Base-by-base conservation (phyloP, 2,797 vertebrate genomes). In the Lateolabrax maculatus region DNA sequence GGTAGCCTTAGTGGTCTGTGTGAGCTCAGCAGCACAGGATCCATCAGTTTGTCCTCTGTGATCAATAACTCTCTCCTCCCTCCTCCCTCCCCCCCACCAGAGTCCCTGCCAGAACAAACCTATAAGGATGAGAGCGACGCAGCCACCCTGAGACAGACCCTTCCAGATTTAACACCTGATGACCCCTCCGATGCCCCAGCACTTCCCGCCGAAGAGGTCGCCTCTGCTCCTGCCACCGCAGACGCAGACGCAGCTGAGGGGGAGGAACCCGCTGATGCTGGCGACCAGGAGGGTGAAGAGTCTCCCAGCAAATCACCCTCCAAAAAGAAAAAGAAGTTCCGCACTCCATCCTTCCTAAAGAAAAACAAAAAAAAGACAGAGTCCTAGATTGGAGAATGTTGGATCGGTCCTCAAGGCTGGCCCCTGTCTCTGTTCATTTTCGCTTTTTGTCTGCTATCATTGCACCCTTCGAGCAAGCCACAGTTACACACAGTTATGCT, bases 261-360 rank as follows among this genome's bases (percentile, higher is more conserved):
- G 49, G 96, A 96, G 71, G 97, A 98, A 77, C 85, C 95, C 11
- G 87, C 95, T 21, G 94, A 96, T 0, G 90, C 95, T 6, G 93
- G 93, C 0, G 97, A 97, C 60, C 95, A 94, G 55, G 97, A 97
- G 83, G 97, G 97, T 0, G 98, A 99, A 6, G 98, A 97, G 85
- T 99, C 98, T 71, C 98, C 98, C 48, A 97, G 97, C 92, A 99
- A 99, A 91, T 99, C 98, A 36, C 98, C 98, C 13, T 99, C 98
- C 3, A 99, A 99, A 92, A 99, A 99, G 96, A 99, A 99, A 96
- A 99, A 99, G 95, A 99, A 99, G 90, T 99, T 99, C 92, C 98
- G 98, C 85, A 99, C 98, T 65, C 98, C 98, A 66, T 99, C 98
- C 89, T 99, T 99, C 94, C 93, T 99, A 76, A 99, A 98, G 96